These are phyloP conservation scores for Enoplosus armatus DNA, from an alignment of 2,797 vertebrate species.

Conservation along the genomic window DNA sequence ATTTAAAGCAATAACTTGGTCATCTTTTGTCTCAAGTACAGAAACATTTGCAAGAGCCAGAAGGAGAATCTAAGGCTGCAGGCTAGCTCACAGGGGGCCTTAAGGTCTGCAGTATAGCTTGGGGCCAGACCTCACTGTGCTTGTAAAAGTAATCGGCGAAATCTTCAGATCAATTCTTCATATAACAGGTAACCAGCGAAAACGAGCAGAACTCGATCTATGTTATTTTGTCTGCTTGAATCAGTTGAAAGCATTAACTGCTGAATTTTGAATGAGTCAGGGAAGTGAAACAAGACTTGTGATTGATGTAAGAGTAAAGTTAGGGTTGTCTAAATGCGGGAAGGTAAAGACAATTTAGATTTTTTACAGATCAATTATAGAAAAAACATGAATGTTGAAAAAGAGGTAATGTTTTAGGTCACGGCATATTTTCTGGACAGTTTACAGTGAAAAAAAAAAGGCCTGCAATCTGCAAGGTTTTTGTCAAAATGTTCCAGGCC, in stretches of 20 bases:
- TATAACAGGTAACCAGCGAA: constrained; percentile 42
- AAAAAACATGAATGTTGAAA: constrained; percentile 2
- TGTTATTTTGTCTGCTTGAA: constrained; percentile 63
- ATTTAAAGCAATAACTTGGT: constrained; percentile 25
- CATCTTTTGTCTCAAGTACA: constrained; percentile 41
- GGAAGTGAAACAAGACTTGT: constrained; percentile 39
- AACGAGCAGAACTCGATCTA: constrained; percentile 27
- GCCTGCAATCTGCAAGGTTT: neutral
- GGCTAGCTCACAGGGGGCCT: constrained; percentile 55
- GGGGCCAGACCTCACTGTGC: constrained; percentile 57
- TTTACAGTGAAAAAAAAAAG: neutral
- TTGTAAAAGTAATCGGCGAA: constrained; percentile 54
- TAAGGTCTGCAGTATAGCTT: constrained; percentile 61
- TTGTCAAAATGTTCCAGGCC: neutral
- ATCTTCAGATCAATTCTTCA: constrained; percentile 62
- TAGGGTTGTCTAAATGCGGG: neutral
- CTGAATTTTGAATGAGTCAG: constrained; percentile 61
- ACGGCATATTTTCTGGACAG: neutral
- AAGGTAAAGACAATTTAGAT: constrained; percentile 15
- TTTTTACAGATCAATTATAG: constrained; percentile 27
- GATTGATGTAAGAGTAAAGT: constrained; percentile 52
- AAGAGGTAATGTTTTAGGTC: constrained; percentile 1
- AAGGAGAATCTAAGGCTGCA: constrained; percentile 55
- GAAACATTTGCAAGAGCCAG: constrained; percentile 42
- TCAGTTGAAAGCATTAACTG: constrained; percentile 55